Evolutionary conservation across 2,113 vertebrate genomes (phyloP).

Genomic region (Microcebus tavaratra): DNA sequence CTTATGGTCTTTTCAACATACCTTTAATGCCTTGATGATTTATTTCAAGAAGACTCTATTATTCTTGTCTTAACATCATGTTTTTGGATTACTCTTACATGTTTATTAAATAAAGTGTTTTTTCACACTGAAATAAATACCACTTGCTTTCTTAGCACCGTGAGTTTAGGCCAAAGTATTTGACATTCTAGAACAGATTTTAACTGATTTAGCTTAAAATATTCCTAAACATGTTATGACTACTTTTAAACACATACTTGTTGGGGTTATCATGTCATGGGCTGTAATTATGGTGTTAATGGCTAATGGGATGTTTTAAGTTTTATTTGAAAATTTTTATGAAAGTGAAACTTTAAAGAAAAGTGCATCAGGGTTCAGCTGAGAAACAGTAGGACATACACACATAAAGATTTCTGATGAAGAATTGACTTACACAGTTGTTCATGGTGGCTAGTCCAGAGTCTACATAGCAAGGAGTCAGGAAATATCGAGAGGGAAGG

Average conservation of each 20-base stretch:
- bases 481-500: background rate
- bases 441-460: background rate
- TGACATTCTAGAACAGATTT: background rate
- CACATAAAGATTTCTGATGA: accelerated
- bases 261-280: background rate
- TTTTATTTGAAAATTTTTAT: background rate
- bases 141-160: background rate
- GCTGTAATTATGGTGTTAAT: background rate
- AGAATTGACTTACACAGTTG: background rate
- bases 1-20: background rate
- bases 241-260: background rate
- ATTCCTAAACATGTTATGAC: background rate
- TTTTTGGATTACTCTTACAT: background rate
- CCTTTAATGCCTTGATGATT: background rate
- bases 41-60: background rate
- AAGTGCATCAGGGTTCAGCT: background rate
- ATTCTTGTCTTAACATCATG: background rate
- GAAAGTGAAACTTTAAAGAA: background rate
- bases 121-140: background rate
- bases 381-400: background rate
- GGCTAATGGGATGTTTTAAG: background rate
- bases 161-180: background rate
- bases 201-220: background rate
- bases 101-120: slow-evolving; percentile 4
- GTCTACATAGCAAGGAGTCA: background rate